Evolutionary conservation across 1,140 invertebrate genomes (phyloP), one percentile per base, ranked within the genome.

Genomic region (Drosophila carrolli): DNA sequence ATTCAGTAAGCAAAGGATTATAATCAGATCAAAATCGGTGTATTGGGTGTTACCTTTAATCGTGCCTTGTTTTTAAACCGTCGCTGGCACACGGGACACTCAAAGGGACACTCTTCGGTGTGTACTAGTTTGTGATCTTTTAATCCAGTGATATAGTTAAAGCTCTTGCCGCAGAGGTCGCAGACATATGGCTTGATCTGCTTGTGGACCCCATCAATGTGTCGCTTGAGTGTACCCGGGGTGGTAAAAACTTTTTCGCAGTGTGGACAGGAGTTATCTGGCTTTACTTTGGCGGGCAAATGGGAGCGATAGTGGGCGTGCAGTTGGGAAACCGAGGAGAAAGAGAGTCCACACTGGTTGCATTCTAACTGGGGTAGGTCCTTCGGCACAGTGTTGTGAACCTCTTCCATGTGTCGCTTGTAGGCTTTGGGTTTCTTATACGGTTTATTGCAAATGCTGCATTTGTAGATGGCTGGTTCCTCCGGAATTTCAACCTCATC

Each of bases 71-170:
- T 92, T 27, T 92, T 93, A 32, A 92, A 93, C 16, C 89, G 91
- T 53, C 93, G 92, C 19, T 85, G 82, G 46, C 93, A 94, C 29
- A 93, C 85, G 1, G 80, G 72, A 67, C 94, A 94, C 37, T 93
- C 90, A 54, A 93, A 93, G 4, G 93, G 93, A 47, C 93, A 90
- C 6, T 92, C 93, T 54, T 93, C 93, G 5, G 92, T 93, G 65
- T 94, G 93, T 1, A 93, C 92, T 11, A 93, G 88, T 60, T 93
- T 92, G 80, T 94, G 93, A 19, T 93, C 93, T 35, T 92, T 92
- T 0, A 94, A 81, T 0, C 91, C 92, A 0, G 92, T 90, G 16
- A 93, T 91, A 6, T 93, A 93, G 60, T 93, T 93, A 38, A 93
- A 93, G 4, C 81, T 75, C 37, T 93, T 93, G 3, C 93, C 93